A percentile compares a stretch with the other conserved stretches of the same genome.
Conservation (phyloP, 2,797 vertebrate genomes). For the Spinus pinus region DNA sequence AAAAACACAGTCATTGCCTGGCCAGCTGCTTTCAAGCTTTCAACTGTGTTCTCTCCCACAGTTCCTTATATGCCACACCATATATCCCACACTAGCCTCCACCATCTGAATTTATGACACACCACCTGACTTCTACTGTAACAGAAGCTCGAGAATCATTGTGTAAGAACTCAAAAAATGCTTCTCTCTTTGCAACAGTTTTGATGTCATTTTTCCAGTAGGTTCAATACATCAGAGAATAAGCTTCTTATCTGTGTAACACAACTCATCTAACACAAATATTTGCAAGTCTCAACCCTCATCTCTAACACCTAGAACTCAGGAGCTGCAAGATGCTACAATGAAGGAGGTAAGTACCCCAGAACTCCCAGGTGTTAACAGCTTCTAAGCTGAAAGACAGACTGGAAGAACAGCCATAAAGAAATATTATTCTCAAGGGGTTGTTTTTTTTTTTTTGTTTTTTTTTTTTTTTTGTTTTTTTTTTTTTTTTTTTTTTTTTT, state of each 20-base stretch:
- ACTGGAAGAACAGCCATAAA: background rate
- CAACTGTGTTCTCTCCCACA: background rate
- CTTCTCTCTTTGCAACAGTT: background rate
- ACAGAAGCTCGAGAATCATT: background rate
- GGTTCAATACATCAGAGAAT: background rate
- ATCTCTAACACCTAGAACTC: background rate
- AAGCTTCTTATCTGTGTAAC: background rate
- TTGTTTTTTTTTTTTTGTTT: background rate
- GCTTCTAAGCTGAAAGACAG: background rate
- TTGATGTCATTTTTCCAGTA: background rate
- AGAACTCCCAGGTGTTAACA: background rate
- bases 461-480: no score
- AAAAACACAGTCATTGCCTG: background rate
- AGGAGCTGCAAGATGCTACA: background rate
- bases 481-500: no score
- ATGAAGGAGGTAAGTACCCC: background rate
- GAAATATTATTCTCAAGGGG: background rate
- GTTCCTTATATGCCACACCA: background rate
- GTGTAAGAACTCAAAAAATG: rapidly evolving
- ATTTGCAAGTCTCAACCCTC: background rate
- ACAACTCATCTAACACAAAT: rapidly evolving
- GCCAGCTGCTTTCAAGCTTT: background rate
- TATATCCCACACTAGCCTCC: no score
- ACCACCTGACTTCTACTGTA: background rate
- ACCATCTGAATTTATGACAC: no score